Evolutionary conservation across 35 echinoderm and acorn worm species (phyloP), one percentile per base, ranked within the genome.

Genomic region (Chiridota heheva): DNA sequence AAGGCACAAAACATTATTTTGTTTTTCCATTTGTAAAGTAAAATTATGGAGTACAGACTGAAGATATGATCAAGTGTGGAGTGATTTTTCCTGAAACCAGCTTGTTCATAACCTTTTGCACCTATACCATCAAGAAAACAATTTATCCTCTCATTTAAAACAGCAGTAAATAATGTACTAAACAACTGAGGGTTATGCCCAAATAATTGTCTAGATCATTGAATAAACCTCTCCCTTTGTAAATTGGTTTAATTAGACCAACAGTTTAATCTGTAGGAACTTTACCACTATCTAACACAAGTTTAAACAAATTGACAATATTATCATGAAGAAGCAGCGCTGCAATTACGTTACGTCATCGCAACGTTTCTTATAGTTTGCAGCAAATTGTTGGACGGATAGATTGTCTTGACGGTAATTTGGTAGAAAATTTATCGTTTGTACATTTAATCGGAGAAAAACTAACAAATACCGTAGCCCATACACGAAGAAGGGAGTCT

Each of bases 1-100:
- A 84, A 84, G 25, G 87, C 78, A 66, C 87, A 90, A 37, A 66
- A 67, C 16, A 90, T 37, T 44, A 59, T 36, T 59, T 84, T 83
- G 26, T 31, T 53, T 47, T 74, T 63, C 67, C 35, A 60, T 2
- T 73, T 28, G 49, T 82, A 72, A 20, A 81, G 41, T 35, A 81
- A 76, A 48, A 89, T 80, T 10, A 82, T 30, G 48, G 40, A 67
- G 49, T 77, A 67, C 20, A 75, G 36, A 39, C 73, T 81, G 76
- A 56, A 90, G 37, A 83, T 69, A 42, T 84, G 59, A 42, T 90
- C 57, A 5, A 81, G 18, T 29, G 80, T 84, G 17, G 78, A 75
- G 68, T 90, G 44, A 28, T 34, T 37, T 60, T 76, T 33, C 53
- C 65, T 29, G 68, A 84, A 90, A 37, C 87, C 87, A 3, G 80